phyloP scores from a whole-genome alignment of 2,113 vertebrate genomes.

The Fulica atra region DNA sequence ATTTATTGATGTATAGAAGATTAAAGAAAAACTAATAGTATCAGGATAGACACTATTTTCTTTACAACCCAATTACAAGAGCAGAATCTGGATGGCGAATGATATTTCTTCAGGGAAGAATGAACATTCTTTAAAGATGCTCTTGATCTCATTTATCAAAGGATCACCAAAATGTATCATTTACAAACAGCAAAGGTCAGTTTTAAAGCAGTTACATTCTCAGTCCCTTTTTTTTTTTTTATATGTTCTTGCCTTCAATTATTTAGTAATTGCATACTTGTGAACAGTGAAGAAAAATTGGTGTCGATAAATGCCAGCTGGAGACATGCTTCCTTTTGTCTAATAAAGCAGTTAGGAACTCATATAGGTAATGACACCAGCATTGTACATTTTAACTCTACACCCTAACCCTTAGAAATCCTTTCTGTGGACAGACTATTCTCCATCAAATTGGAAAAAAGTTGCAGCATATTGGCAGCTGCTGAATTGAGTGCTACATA shows the following conservation, averaged over 20 bases:
- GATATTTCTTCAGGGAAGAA: neutral
- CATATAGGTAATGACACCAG: neutral
- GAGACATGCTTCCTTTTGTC: neutral
- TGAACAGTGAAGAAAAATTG: neutral
- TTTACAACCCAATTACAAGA: neutral
- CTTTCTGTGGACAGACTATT: neutral
- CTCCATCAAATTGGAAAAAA: neutral
- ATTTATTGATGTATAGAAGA: neutral
- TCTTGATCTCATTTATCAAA: neutral
- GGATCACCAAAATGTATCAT: neutral
- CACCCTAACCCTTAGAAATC: neutral
- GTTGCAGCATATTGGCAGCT: neutral
- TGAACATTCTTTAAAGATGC: neutral
- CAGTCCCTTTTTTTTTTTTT: neutral
- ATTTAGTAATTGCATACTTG: neutral
- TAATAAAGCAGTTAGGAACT: neutral
- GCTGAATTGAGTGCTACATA: neutral
- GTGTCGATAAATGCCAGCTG: neutral
- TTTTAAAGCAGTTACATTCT: neutral
- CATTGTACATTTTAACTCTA: neutral
- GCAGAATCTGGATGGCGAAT: neutral
- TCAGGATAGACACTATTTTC: neutral
- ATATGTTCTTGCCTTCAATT: neutral
- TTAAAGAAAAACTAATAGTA: neutral
- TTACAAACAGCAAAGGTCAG: neutral